phyloP scores from a whole-genome alignment of 2,797 vertebrate species.

The Delichon dasypus region DNA sequence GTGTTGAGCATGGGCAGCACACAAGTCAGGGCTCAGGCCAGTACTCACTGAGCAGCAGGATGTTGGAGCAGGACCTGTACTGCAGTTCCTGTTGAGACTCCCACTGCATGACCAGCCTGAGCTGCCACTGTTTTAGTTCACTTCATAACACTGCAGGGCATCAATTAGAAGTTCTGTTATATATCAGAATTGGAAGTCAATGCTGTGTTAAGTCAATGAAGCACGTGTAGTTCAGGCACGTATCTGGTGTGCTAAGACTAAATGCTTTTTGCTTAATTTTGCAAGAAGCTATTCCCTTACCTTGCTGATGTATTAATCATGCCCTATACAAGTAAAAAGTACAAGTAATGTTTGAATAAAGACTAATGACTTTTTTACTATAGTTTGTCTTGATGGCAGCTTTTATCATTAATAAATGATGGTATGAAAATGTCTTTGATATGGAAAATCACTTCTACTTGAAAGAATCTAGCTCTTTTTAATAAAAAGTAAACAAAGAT shows the following conservation, averaged over 20 bases:
- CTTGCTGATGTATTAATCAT: not conserved
- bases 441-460: not conserved
- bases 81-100: not conserved
- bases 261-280: not conserved
- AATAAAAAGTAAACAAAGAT: not conserved
- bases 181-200: not conserved
- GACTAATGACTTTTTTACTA: not conserved
- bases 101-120: not conserved
- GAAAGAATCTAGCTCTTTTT: not conserved
- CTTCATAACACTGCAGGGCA: fast-evolving
- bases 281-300: not conserved
- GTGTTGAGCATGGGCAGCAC: not conserved
- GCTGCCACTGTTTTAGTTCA: not conserved
- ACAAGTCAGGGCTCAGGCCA: not conserved
- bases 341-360: not conserved
- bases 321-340: not conserved
- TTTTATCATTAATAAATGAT: not conserved
- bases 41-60: not conserved
- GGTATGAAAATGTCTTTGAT: not conserved
- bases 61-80: not conserved
- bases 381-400: not conserved
- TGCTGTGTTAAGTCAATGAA: not conserved
- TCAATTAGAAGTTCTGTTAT: not conserved
- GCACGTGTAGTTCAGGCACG: not conserved
- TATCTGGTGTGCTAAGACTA: not conserved